phyloP scores from a whole-genome alignment of 2,797 vertebrate species.

The Molossus alvarezi region DNA sequence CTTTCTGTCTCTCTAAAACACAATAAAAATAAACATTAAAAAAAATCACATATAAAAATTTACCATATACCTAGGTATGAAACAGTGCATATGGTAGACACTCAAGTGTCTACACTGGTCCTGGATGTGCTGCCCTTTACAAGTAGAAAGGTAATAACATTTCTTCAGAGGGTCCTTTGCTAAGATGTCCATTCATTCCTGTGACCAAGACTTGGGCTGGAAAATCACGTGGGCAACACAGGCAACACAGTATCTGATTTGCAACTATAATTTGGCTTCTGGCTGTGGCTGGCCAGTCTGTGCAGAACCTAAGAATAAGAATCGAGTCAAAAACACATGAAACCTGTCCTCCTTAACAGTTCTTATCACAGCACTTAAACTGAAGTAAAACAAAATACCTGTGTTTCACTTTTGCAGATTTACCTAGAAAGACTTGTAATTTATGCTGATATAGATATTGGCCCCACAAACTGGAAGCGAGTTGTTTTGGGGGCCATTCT shows the following conservation, averaged over 20 bases:
- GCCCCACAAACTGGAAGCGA: too few species aligned
- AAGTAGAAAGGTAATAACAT: background rate
- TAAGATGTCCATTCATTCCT: background rate
- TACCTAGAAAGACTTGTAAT: too few species aligned
- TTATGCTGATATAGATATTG: too few species aligned
- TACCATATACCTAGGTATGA: too few species aligned
- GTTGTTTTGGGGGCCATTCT: constrained; percentile 97
- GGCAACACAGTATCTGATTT: background rate
- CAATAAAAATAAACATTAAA: too few species aligned
- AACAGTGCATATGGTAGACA: too few species aligned
- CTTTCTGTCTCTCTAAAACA: too few species aligned
- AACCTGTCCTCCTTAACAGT: constrained; percentile 43
- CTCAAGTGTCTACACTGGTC: background rate
- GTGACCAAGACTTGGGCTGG: background rate
- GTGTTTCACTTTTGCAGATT: constrained; percentile 83
- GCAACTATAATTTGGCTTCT: background rate
- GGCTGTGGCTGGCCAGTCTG: background rate
- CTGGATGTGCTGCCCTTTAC: background rate
- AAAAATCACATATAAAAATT: too few species aligned
- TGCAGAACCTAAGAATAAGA: constrained; percentile 46
- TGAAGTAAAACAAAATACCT: constrained; percentile 68
- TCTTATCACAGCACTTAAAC: constrained; percentile 43
- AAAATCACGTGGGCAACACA: background rate
- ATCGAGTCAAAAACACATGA: constrained; percentile 36
- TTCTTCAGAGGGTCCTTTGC: constrained; percentile 9